Evolutionary conservation across 2,888 invertebrate species (phyloP), one percentile per base, ranked within the genome.

Genomic region (Spilarctia lutea): DNA sequence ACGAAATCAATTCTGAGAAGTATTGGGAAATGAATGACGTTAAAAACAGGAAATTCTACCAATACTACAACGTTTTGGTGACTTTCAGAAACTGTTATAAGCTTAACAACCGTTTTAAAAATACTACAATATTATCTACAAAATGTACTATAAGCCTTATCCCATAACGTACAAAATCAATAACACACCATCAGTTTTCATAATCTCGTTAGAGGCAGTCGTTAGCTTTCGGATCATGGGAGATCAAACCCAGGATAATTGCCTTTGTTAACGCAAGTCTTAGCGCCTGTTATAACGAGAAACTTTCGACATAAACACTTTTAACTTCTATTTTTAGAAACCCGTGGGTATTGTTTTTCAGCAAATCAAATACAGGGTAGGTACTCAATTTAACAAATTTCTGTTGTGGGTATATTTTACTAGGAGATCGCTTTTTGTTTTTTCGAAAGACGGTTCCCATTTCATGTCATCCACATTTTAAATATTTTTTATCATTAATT

Each of bases 171-270:
- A 66, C 16, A 24, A 33, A 71, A 79, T 75, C 77, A 69, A 75
- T 79, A 73, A 45, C 33, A 39, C 78, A 79, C 83, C 78, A 80
- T 74, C 73, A 70, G 81, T 77, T 79, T 75, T 69, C 78, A 81
- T 80, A 83, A 83, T 80, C 85, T 84, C 83, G 83, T 83, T 84
- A 83, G 78, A 71, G 68, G 35, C 20, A 75, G 77, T 85, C 85
- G 84, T 84, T 84, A 85, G 76, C 72, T 77, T 69, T 30, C 72
- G 78, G 83, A 82, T 83, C 84, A 83, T 77, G 67, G 77, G 79
- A 79, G 78, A 75, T 76, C 65, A 72, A 75, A 66, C 78, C 74
- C 39, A 65, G 79, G 74, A 78, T 84, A 81, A 84, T 84, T 80
- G 79, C 82, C 85, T 81, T 85, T 85, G 84, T 84, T 84, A 75